Conservation (phyloP, 2,797 vertebrate genomes). For the Myripristis murdjan region DNA sequence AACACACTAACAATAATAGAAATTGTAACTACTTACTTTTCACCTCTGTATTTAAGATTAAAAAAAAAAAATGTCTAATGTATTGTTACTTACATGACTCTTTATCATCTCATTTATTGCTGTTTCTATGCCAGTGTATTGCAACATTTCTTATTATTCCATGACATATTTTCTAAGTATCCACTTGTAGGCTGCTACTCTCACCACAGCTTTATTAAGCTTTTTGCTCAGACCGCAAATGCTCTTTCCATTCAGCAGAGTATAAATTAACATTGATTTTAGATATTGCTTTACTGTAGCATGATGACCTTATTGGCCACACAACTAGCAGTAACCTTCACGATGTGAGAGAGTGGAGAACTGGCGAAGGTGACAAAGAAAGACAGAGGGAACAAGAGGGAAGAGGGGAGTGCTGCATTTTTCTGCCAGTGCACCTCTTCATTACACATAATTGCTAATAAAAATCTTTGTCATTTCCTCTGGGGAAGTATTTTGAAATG, state of each 20-base stretch:
- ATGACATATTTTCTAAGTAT: slow-evolving; percentile 9
- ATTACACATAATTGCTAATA: slow-evolving; percentile 32
- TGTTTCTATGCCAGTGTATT: neutral
- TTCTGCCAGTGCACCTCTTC: slow-evolving; percentile 23
- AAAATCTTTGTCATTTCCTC: neutral
- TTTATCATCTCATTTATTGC: neutral
- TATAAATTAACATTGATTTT: slow-evolving; percentile 75
- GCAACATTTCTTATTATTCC: neutral
- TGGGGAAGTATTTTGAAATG: slow-evolving; percentile 1
- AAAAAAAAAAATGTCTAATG: neutral
- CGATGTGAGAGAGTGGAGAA: slow-evolving; percentile 33
- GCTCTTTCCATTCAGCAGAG: slow-evolving; percentile 51
- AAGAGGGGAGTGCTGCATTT: slow-evolving; percentile 8
- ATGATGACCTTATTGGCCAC: slow-evolving; percentile 61
- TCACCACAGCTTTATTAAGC: slow-evolving; percentile 41
- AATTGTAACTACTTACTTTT: too few species aligned
- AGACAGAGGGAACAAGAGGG: slow-evolving; percentile 8
- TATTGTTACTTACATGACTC: neutral
- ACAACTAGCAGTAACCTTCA: slow-evolving; percentile 66
- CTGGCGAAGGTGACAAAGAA: slow-evolving; percentile 23
- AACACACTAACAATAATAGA: too few species aligned
- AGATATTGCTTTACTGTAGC: slow-evolving; percentile 55
- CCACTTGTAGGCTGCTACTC: slow-evolving; percentile 25
- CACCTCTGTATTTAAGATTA: too few species aligned
- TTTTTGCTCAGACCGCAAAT: slow-evolving; percentile 40